Evolutionary conservation across 2,113 vertebrate genomes (phyloP).

Genomic region (Archilochus colubris): DNA sequence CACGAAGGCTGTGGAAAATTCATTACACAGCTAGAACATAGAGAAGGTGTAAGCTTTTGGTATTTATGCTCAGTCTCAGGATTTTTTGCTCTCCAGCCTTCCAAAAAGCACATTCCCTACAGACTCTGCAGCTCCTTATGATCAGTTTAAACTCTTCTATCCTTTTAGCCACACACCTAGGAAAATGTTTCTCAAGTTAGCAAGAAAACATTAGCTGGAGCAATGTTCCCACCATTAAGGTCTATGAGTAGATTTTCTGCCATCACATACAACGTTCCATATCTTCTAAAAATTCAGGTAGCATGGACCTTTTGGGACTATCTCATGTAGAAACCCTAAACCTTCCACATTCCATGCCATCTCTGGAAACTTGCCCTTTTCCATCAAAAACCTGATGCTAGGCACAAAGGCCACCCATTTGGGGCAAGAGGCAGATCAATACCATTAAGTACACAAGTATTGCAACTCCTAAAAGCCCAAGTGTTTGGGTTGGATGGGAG

Average conservation of each 20-base stretch:
- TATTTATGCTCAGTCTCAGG: neutral
- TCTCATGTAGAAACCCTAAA: neutral
- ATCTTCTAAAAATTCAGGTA: neutral
- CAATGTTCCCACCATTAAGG: neutral
- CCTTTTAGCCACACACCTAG: neutral
- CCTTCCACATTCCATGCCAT: neutral
- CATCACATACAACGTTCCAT: neutral
- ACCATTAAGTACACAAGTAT: neutral
- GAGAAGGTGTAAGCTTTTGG: neutral
- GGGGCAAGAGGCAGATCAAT: neutral
- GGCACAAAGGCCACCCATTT: neutral
- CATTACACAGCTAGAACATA: neutral
- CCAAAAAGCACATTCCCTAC: neutral
- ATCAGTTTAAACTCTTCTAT: neutral
- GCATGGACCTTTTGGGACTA: rapidly evolving
- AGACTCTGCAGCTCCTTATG: neutral
- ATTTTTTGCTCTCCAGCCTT: neutral
- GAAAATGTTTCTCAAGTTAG: neutral
- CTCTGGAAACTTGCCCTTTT: neutral
- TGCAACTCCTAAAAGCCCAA: neutral
- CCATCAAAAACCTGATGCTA: neutral
- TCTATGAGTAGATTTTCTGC: neutral
- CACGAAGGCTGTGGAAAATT: neutral
- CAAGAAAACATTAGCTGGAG: neutral
- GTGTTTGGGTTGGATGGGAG: neutral